Evolutionary conservation across 1,140 invertebrate genomes (phyloP).

Genomic region (Drosophila littoralis): DNA sequence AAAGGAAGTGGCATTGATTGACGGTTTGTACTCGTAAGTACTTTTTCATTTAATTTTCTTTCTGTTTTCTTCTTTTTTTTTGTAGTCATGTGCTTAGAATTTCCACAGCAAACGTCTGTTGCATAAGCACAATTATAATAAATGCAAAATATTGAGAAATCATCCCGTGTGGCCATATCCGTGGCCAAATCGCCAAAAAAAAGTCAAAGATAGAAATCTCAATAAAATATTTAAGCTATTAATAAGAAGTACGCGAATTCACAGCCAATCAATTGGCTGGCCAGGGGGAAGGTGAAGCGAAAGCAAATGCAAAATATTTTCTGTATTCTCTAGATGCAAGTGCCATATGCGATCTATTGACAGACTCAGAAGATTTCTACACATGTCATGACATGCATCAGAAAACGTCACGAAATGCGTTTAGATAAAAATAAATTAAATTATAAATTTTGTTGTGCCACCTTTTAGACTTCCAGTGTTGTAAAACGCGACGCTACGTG

Average conservation of each 20-base stretch:
- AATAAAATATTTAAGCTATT: conserved; percentile 78
- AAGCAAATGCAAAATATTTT: neutral
- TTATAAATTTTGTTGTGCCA: conserved; percentile 5
- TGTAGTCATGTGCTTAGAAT: conserved; percentile 60
- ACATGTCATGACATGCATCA: conserved; percentile 38
- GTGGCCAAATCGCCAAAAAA: conserved; percentile 68
- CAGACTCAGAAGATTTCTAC: conserved; percentile 26
- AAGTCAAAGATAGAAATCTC: conserved; percentile 79
- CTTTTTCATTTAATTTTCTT: conserved; percentile 1
- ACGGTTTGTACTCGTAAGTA: conserved; percentile 40
- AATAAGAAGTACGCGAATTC: conserved; percentile 74
- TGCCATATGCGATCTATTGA: conserved; percentile 20
- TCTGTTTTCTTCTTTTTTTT: neutral
- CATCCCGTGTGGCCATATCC: conserved; percentile 61
- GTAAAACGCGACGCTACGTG: conserved; percentile 13
- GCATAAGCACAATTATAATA: conserved; percentile 70
- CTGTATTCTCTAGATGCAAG: conserved; percentile 12
- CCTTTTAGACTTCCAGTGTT: conserved; percentile 47
- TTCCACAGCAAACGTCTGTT: conserved; percentile 63
- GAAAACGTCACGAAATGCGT: conserved; percentile 45
- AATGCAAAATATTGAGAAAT: conserved; percentile 60
- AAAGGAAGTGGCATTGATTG: conserved; percentile 77
- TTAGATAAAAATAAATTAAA: conserved; percentile 6
- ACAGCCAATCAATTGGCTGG: conserved; percentile 64
- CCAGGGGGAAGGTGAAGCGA: conserved; percentile 21